Evolutionary conservation across 2,888 invertebrate genomes (phyloP).

Genomic region (Chaitophorus viminalis): DNA sequence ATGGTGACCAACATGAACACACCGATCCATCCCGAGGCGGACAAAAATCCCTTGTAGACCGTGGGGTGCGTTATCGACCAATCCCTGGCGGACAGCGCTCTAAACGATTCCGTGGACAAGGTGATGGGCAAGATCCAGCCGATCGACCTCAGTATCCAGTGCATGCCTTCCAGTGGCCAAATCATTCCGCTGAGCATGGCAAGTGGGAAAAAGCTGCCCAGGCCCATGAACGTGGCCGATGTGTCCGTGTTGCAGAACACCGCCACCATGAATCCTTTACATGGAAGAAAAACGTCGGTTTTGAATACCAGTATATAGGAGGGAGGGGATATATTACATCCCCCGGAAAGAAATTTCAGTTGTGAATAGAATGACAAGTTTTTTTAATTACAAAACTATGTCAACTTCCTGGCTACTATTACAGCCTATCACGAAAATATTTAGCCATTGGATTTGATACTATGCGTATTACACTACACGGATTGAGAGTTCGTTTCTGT

Average conservation of each 20-base stretch:
- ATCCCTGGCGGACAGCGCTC: constrained; percentile 82
- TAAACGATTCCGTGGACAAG: constrained; percentile 78
- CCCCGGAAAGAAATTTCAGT: no score
- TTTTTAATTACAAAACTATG: no score
- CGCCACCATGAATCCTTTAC: constrained; percentile 81
- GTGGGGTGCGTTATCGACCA: constrained; percentile 75
- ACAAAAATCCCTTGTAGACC: constrained; percentile 80
- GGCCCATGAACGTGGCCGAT: constrained; percentile 83
- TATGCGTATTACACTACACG: no score
- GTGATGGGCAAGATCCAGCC: constrained; percentile 82
- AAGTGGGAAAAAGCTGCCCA: constrained; percentile 91
- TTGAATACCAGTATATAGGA: no score
- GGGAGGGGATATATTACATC: no score
- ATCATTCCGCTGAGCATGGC: constrained; percentile 78
- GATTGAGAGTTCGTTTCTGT: no score
- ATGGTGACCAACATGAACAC: constrained; percentile 72
- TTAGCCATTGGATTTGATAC: no score
- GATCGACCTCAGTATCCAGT: constrained; percentile 72
- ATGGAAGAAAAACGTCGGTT: constrained; percentile 47
- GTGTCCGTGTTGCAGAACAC: constrained; percentile 81
- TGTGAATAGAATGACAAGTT: no score
- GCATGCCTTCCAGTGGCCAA: constrained; percentile 79
- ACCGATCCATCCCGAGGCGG: constrained; percentile 75
- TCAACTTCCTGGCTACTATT: no score
- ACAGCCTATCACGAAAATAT: no score